phyloP scores from a whole-genome alignment of 2,113 vertebrate species.

The Panthera uncia region DNA sequence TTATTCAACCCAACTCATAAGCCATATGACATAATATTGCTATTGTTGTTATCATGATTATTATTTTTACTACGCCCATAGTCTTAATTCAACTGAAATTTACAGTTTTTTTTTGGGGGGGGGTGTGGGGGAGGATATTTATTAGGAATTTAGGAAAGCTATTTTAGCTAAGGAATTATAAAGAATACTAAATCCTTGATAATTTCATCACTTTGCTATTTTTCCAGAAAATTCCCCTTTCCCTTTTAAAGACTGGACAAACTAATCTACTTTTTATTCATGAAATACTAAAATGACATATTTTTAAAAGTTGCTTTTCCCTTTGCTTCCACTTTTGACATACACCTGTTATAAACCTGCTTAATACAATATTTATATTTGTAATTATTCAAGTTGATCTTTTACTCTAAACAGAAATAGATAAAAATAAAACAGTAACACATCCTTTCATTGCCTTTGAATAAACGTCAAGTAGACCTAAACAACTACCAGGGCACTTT shows the following conservation, averaged over 20 bases:
- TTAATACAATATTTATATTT: neutral
- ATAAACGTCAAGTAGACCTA: neutral
- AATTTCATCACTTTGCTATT: neutral
- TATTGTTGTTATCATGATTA: neutral
- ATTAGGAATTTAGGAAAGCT: neutral
- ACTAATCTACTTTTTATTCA: neutral
- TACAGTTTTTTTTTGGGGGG: neutral
- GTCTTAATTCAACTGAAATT: neutral
- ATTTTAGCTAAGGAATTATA: neutral
- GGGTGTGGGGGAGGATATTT: neutral
- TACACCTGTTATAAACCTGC: neutral
- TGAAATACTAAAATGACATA: neutral
- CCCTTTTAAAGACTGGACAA: neutral
- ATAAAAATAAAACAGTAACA: neutral
- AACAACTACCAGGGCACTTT: neutral
- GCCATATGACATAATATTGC: neutral
- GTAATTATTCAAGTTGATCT: neutral
- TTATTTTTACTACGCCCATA: neutral
- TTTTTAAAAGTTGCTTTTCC: neutral
- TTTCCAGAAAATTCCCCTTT: neutral
- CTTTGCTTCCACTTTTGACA: neutral
- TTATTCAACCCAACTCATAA: neutral
- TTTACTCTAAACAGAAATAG: neutral
- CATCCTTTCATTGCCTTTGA: neutral
- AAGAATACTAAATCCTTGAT: neutral